These are phyloP conservation scores for Caradrina kadenii DNA, from an alignment of 2,888 invertebrate genomes.

Conservation along the genomic window DNA sequence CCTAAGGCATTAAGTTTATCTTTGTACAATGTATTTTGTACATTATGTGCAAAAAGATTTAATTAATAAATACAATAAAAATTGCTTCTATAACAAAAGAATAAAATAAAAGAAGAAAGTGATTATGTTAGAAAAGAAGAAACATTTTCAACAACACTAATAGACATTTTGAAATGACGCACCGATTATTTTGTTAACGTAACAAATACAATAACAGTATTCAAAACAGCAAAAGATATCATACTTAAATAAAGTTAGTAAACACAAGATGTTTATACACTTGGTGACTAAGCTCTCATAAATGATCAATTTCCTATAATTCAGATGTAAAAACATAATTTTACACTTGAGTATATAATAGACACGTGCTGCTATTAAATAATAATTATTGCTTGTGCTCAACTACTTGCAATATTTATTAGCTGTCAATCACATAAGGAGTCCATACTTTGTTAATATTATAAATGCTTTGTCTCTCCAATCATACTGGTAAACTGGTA, in stretches of 20 bases:
- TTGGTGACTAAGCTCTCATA: slow-evolving; percentile 21
- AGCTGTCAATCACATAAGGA: slow-evolving; percentile 29
- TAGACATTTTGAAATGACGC: neutral
- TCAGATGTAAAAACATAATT: slow-evolving; percentile 19
- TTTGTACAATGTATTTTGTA: too few relatives aligned
- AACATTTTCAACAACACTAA: neutral
- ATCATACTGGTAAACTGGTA: too few relatives aligned
- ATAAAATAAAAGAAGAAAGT: neutral
- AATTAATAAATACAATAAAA: too few relatives aligned
- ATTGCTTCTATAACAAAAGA: too few relatives aligned
- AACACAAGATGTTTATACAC: slow-evolving; percentile 25
- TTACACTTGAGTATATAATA: slow-evolving; percentile 41
- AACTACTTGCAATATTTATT: slow-evolving; percentile 48
- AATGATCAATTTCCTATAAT: slow-evolving; percentile 20
- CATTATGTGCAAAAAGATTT: too few relatives aligned
- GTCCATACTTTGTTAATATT: neutral
- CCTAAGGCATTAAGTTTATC: too few relatives aligned
- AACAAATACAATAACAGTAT: slow-evolving; percentile 9
- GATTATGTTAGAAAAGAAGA: neutral
- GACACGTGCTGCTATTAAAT: slow-evolving; percentile 44
- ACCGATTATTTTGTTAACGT: slow-evolving; percentile 11
- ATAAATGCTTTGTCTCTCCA: too few relatives aligned
- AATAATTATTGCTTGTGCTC: slow-evolving; percentile 34
- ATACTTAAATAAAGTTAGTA: slow-evolving; percentile 18
- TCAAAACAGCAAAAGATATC: slow-evolving; percentile 26